Evolutionary conservation across 1,140 invertebrate species (phyloP), one percentile per base, ranked within the genome.

Genomic region (Berghia stephanieae): DNA sequence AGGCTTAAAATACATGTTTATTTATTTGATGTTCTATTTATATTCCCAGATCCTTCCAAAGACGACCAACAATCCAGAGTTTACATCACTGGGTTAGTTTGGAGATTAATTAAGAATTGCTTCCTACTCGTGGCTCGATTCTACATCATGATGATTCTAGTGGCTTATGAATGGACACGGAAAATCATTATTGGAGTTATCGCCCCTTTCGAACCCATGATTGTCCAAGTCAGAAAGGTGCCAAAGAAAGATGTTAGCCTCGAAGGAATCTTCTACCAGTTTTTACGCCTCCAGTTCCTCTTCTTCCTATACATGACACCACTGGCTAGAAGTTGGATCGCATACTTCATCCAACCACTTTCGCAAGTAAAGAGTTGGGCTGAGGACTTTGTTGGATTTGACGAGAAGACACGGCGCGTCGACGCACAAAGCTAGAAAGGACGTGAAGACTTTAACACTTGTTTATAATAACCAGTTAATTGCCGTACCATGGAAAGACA

Each of bases 241-340:
- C 69, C 69, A 8, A 71, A 71, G 27, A 43, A 71, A 38, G 69
- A 71, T 43, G 49, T 71, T 27, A 71, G 69, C 27, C 13, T 38
- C 5, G 40, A 71, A 38, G 69, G 69, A 43, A 71, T 71, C 27
- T 43, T 71, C 42, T 71, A 71, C 43, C 69, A 71, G 69, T 5
- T n/a, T 4, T n/a, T 71, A 21, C 38, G 69, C 5, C 69, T 71
- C 5, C 40, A 44, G 40, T 71, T 71, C 43, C 43, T 71, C 5
- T 3, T 71, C 8, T 13, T 71, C 6, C 69, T 71, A 4, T 71
- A 44, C 43, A 16, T 71, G 21, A 18, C 69, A 4, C 69, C 69
- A 6, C 49, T 8, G 6, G 18, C 34, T 3, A 13, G n/a, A 8
- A 24, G 69, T 38, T 10, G n/a, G 4, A 16, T 24, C 38, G 40